These are phyloP conservation scores for Apus apus DNA, from an alignment of 2,113 vertebrate genomes.

Conservation along the genomic window DNA sequence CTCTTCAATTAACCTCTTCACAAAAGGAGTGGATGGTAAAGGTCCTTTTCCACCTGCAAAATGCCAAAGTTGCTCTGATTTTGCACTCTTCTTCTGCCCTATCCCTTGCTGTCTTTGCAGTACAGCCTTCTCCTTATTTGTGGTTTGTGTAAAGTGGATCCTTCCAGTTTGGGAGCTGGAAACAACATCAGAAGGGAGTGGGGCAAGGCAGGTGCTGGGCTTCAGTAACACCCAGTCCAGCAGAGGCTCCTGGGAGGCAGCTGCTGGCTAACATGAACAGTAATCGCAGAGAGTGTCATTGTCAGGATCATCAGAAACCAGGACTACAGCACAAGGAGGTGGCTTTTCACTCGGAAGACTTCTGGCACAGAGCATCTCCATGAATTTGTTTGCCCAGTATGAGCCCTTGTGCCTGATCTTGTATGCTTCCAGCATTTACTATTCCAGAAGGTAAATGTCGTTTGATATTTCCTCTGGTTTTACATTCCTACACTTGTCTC, in stretches of 20 bases:
- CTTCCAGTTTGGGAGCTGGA: background rate
- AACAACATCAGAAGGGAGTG: background rate
- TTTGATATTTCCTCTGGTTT: background rate
- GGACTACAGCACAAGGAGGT: background rate
- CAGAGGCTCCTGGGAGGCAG: background rate
- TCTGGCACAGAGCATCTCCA: background rate
- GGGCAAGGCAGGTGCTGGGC: background rate
- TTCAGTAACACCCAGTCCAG: background rate
- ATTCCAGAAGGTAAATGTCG: background rate
- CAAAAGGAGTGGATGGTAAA: background rate
- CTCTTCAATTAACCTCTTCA: background rate
- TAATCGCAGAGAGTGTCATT: fast-evolving
- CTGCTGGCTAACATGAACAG: background rate
- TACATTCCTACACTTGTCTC: background rate
- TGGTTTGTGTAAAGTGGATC: background rate
- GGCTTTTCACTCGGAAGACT: background rate
- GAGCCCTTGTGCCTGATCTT: background rate
- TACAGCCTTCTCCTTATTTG: background rate
- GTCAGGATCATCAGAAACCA: background rate
- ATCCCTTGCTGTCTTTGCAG: background rate
- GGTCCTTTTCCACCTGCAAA: background rate
- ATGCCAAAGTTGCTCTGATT: background rate
- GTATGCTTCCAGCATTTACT: background rate
- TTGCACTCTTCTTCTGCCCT: background rate
- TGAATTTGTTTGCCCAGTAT: background rate